These are phyloP conservation scores for Numenius phaeopus DNA, from an alignment of 2,797 vertebrate species.

Conservation along the genomic window DNA sequence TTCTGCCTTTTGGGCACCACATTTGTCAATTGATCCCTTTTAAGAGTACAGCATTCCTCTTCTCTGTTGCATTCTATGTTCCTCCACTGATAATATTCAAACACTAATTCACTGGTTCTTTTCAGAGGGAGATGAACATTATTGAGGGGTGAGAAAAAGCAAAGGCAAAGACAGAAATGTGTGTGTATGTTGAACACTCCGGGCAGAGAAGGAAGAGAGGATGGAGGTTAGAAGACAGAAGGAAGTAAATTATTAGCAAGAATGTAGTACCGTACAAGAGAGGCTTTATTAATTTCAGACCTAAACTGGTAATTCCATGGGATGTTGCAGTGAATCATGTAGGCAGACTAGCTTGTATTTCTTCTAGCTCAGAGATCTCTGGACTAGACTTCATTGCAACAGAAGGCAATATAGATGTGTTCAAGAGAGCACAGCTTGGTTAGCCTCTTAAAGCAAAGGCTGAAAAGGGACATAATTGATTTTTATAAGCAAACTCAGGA, in stretches of 20 bases:
- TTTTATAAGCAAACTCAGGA: neutral
- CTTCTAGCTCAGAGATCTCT: neutral
- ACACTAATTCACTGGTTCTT: neutral
- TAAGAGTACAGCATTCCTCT: neutral
- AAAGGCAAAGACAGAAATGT: neutral
- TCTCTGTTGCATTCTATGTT: neutral
- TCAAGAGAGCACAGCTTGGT: neutral
- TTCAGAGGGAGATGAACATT: neutral
- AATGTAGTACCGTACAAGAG: neutral
- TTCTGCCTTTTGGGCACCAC: slow-evolving; percentile 41
- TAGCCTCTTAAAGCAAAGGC: neutral
- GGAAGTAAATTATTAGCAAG: slow-evolving; percentile 21
- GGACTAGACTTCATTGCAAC: neutral
- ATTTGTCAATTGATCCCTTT: slow-evolving; percentile 15
- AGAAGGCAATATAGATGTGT: neutral
- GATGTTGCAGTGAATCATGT: slow-evolving; percentile 12
- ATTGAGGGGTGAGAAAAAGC: neutral
- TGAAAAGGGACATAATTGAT: slow-evolving; percentile 16
- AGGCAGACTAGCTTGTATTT: neutral
- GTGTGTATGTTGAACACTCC: neutral
- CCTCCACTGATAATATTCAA: neutral
- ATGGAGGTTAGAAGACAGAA: neutral
- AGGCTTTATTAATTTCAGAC: slow-evolving; percentile 37
- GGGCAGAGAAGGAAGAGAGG: slow-evolving; percentile 4
- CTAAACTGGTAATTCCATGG: neutral